Percentiles rank a stretch among this genome's conserved stretches.
These are phyloP conservation scores for Napeogenes sylphis DNA, from an alignment of 2,888 invertebrate genomes.

Conservation along the genomic window DNA sequence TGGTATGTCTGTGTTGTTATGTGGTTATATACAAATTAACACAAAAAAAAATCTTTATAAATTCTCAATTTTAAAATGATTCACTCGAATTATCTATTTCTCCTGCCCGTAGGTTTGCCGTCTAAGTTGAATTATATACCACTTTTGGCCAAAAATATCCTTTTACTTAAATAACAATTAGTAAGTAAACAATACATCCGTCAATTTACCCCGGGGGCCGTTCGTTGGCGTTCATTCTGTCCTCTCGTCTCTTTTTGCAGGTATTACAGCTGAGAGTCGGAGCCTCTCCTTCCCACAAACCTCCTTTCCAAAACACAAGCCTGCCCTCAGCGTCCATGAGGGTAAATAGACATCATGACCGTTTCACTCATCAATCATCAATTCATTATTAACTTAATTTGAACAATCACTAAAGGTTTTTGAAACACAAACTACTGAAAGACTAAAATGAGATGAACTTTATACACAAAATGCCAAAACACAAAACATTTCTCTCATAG, in stretches of 20 bases:
- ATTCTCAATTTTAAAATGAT: too few species aligned
- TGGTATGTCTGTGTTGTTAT: too few species aligned
- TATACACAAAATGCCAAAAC: constrained; percentile 19
- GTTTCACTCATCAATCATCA: constrained; percentile 18
- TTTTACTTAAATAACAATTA: too few species aligned
- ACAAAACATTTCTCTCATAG: constrained; percentile 37
- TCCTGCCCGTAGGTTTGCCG: too few species aligned
- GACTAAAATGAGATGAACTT: background rate
- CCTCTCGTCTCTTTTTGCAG: constrained; percentile 68
- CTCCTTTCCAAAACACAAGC: constrained; percentile 69
- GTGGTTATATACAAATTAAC: too few species aligned
- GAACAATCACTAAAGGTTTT: constrained; percentile 5
- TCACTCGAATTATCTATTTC: too few species aligned
- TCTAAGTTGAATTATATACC: too few species aligned
- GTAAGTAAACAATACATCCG: constrained; percentile 6
- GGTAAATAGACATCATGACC: constrained; percentile 38
- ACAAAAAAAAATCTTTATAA: too few species aligned
- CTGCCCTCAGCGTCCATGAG: constrained; percentile 71
- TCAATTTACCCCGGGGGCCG: constrained; percentile 61
- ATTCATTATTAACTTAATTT: constrained; percentile 16
- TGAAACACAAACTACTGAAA: background rate
- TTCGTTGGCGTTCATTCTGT: constrained; percentile 65
- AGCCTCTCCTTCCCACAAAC: constrained; percentile 67
- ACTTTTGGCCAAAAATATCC: too few species aligned
- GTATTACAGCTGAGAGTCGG: constrained; percentile 68